These are phyloP conservation scores for Thysanoteuthis rhombus DNA, from an alignment of 2,888 invertebrate species.

Conservation along the genomic window DNA sequence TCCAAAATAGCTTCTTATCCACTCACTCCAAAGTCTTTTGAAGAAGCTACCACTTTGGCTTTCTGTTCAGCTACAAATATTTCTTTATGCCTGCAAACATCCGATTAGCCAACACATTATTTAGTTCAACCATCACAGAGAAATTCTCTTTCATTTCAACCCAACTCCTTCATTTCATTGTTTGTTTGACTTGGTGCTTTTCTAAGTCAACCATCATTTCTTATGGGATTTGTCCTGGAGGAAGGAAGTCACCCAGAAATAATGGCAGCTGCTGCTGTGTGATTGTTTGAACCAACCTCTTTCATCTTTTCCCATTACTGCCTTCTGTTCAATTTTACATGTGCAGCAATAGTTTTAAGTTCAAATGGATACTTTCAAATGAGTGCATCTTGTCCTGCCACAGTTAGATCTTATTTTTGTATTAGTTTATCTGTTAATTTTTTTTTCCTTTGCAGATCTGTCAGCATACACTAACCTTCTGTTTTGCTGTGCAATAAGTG, in stretches of 20 bases:
- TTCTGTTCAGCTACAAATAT: background rate
- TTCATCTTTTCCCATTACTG: background rate
- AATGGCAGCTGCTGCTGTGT: background rate
- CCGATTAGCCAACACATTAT: background rate
- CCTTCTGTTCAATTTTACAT: background rate
- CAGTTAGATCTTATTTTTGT: too few species aligned
- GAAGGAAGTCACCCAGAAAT: background rate
- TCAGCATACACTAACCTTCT: too few species aligned
- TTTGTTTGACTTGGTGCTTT: background rate
- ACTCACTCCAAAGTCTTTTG: background rate
- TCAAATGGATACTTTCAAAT: background rate
- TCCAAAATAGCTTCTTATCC: background rate
- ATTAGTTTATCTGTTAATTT: too few species aligned
- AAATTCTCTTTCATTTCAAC: background rate
- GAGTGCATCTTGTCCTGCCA: background rate
- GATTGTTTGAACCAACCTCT: background rate
- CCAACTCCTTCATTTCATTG: background rate
- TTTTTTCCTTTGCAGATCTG: too few species aligned
- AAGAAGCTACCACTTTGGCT: background rate
- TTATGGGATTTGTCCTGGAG: background rate
- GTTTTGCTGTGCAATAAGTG: too few species aligned
- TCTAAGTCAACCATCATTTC: background rate
- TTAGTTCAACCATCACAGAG: background rate
- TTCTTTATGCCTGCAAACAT: background rate
- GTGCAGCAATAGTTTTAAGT: background rate